These are phyloP conservation scores for Micronycteris hirsuta DNA, from an alignment of 2,113 vertebrate genomes.

Conservation along the genomic window DNA sequence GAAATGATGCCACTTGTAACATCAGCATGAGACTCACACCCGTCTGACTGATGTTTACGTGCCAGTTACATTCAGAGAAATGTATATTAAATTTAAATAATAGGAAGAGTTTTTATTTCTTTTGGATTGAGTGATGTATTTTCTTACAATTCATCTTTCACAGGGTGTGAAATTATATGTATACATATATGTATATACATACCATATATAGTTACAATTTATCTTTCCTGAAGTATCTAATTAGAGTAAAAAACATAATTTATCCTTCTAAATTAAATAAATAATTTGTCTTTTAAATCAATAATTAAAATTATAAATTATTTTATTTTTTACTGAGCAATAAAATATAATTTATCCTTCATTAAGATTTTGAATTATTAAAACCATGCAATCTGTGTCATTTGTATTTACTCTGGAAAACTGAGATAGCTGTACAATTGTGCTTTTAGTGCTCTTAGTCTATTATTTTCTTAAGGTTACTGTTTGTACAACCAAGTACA, in stretches of 20 bases:
- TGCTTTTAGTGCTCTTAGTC: neutral
- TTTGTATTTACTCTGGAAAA: constrained; percentile 30
- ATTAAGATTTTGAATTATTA: neutral
- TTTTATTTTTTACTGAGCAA: neutral
- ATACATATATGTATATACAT: too few relatives aligned
- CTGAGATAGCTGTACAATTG: neutral
- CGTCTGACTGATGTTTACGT: neutral
- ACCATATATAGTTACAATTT: too few relatives aligned
- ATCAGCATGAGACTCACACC: neutral
- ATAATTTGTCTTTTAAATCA: neutral
- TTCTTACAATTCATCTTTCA: neutral
- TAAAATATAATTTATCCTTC: neutral
- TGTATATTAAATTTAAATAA: neutral
- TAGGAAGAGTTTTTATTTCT: neutral
- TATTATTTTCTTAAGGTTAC: neutral
- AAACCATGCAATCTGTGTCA: neutral
- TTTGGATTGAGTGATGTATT: neutral
- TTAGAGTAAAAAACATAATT: neutral
- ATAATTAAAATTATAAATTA: neutral
- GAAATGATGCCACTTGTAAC: neutral
- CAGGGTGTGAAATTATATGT: neutral
- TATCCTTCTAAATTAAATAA: neutral
- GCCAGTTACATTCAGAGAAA: neutral
- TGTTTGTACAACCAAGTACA: neutral
- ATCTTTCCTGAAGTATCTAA: too few relatives aligned